phyloP scores from a whole-genome alignment of 2,888 invertebrate genomes.

The Hyppa rectilinea region DNA sequence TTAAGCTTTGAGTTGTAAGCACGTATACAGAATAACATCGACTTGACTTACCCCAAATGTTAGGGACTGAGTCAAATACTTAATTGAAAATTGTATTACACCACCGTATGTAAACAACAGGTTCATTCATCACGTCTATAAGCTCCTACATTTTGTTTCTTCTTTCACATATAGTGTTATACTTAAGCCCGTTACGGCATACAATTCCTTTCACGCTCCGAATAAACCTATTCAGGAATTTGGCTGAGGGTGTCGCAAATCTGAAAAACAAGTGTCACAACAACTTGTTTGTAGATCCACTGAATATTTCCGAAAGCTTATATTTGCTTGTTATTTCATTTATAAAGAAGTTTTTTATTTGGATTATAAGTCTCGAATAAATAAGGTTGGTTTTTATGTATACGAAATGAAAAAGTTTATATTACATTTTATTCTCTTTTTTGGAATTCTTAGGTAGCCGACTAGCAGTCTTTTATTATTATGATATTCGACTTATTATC shows the following conservation, averaged over 20 bases:
- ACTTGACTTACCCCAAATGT: conserved; percentile 27
- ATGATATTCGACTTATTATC: conserved; percentile 15
- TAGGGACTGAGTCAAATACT: conserved; percentile 34
- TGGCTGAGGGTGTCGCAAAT: conserved; percentile 36
- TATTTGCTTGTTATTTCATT: conserved; percentile 32
- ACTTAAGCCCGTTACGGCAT: conserved; percentile 47
- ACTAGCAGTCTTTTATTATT: background rate
- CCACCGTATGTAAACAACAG: conserved; percentile 48
- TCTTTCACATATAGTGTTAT: conserved; percentile 30
- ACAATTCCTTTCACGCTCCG: conserved; percentile 52
- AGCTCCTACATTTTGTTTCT: conserved; percentile 38
- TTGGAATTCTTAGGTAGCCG: background rate
- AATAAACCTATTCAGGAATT: conserved; percentile 54
- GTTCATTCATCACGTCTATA: conserved; percentile 54
- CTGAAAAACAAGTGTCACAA: conserved; percentile 48
- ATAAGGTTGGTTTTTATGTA: conserved; percentile 12
- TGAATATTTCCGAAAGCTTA: conserved; percentile 20
- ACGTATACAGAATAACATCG: conserved; percentile 8
- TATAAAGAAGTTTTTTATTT: conserved; percentile 23
- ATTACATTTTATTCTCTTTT: background rate
- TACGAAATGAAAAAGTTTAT: background rate
- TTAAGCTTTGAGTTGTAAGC: conserved; percentile 32
- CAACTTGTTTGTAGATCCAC: conserved; percentile 38
- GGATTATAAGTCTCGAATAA: background rate
- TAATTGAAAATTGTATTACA: conserved; percentile 37